Evolutionary conservation across 2,888 invertebrate genomes (phyloP).

Genomic region (Arctia plantaginis): DNA sequence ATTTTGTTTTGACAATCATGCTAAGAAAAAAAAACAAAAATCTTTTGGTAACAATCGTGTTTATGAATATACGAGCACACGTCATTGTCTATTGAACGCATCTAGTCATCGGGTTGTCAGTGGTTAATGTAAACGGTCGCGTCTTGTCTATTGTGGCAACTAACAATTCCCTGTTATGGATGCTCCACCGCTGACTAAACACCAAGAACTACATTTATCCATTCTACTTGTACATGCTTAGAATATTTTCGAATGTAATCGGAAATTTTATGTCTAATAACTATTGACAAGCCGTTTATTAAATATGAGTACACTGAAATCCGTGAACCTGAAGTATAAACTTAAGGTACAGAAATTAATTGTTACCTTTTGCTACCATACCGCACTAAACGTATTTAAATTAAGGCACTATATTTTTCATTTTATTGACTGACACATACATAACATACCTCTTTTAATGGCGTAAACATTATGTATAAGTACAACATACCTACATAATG

Average conservation of each 20-base stretch:
- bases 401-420: too few species aligned
- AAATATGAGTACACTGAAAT: not conserved
- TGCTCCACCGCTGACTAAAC: constrained; percentile 73
- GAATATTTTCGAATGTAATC: constrained; percentile 10
- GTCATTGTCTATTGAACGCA: constrained; percentile 75
- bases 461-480: not conserved
- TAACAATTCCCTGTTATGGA: constrained; percentile 81
- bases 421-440: too few species aligned
- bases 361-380: not conserved
- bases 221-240: constrained; percentile 22
- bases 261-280: not conserved
- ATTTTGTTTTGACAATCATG: constrained; percentile 38
- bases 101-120: constrained; percentile 68
- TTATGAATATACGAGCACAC: constrained; percentile 59
- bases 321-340: not conserved
- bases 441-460: not conserved
- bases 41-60: constrained; percentile 55
- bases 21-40: constrained; percentile 40
- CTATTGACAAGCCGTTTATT: not conserved
- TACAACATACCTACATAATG: too few species aligned
- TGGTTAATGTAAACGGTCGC: constrained; percentile 68
- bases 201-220: constrained; percentile 43
- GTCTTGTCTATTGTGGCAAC: constrained; percentile 69
- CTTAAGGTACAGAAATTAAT: not conserved
- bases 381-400: too few species aligned